Percentiles rank a stretch among this genome's conserved stretches.
Conservation (phyloP, 2,888 invertebrate species). For the Desoria tigrina region DNA sequence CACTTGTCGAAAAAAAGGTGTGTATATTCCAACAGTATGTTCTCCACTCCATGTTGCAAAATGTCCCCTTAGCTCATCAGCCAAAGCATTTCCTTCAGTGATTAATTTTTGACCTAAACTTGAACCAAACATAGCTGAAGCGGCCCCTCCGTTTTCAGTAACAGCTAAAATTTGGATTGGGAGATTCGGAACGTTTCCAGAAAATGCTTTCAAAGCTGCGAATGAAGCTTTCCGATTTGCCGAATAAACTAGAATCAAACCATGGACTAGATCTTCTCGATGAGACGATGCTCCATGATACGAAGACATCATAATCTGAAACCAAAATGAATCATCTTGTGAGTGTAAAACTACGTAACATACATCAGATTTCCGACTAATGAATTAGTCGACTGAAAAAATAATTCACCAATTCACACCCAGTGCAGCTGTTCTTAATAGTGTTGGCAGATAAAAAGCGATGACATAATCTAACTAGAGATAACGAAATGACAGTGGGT, state of each 20-base stretch:
- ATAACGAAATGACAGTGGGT: too few relatives aligned
- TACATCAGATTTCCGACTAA: too few relatives aligned
- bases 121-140: slow-evolving; percentile 84
- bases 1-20: slow-evolving; percentile 92
- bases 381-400: too few relatives aligned
- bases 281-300: slow-evolving; percentile 92
- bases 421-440: too few relatives aligned
- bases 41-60: slow-evolving; percentile 80
- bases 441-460: too few relatives aligned
- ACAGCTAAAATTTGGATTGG: slow-evolving; percentile 90
- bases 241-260: slow-evolving; percentile 91
- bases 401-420: too few relatives aligned
- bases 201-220: slow-evolving; percentile 88
- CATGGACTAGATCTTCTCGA: slow-evolving; percentile 88
- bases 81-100: slow-evolving; percentile 88
- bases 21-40: slow-evolving; percentile 67
- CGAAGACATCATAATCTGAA: slow-evolving; percentile 77
- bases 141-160: slow-evolving; percentile 69
- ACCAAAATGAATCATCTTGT: slow-evolving; percentile 9
- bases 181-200: slow-evolving; percentile 87
- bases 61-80: slow-evolving; percentile 83
- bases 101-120: slow-evolving; percentile 86
- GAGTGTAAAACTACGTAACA: not conserved
- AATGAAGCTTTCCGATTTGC: slow-evolving; percentile 92
- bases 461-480: too few relatives aligned